A percentile compares a stretch with the other conserved stretches of the same genome.
These are phyloP conservation scores for Notolepis coatsorum DNA, from an alignment of 2,797 vertebrate species.

Conservation along the genomic window DNA sequence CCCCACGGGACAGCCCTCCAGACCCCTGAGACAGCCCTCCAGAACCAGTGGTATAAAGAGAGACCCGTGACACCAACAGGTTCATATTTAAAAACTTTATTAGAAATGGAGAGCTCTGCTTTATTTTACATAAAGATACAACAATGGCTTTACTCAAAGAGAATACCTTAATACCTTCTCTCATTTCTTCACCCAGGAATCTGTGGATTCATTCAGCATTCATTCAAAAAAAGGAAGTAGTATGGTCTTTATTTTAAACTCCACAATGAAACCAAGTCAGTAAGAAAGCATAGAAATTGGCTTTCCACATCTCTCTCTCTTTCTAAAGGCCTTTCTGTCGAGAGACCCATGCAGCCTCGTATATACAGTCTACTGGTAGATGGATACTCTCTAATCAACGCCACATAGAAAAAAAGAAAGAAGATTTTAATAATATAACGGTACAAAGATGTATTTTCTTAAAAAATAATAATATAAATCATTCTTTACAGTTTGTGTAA, in stretches of 20 bases:
- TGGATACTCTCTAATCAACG: slow-evolving; percentile 85
- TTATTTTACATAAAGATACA: slow-evolving; percentile 88
- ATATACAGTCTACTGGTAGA: slow-evolving; percentile 85
- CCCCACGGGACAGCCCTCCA: neutral
- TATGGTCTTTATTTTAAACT: slow-evolving; percentile 79
- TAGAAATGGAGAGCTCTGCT: slow-evolving; percentile 88
- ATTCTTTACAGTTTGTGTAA: slow-evolving; percentile 94
- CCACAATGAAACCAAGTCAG: slow-evolving; percentile 72
- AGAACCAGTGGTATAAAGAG: neutral
- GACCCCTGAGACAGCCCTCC: neutral
- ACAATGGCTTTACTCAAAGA: slow-evolving; percentile 88
- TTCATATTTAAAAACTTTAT: slow-evolving; percentile 96
- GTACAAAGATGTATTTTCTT: slow-evolving; percentile 93
- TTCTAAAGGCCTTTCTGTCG: no score
- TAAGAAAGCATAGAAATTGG: slow-evolving; percentile 75
- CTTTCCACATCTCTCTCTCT: slow-evolving; percentile 81
- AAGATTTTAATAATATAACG: slow-evolving; percentile 80
- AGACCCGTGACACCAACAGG: slow-evolving; percentile 61
- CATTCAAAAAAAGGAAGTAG: slow-evolving; percentile 78
- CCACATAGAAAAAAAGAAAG: slow-evolving; percentile 83
- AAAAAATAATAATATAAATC: slow-evolving; percentile 97
- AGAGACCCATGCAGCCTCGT: no score
- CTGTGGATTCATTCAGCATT: slow-evolving; percentile 73
- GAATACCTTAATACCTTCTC: slow-evolving; percentile 80
- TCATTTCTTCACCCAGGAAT: slow-evolving; percentile 85